Evolutionary conservation across 2,888 invertebrate genomes (phyloP).

Genomic region (Lycia hirtaria): DNA sequence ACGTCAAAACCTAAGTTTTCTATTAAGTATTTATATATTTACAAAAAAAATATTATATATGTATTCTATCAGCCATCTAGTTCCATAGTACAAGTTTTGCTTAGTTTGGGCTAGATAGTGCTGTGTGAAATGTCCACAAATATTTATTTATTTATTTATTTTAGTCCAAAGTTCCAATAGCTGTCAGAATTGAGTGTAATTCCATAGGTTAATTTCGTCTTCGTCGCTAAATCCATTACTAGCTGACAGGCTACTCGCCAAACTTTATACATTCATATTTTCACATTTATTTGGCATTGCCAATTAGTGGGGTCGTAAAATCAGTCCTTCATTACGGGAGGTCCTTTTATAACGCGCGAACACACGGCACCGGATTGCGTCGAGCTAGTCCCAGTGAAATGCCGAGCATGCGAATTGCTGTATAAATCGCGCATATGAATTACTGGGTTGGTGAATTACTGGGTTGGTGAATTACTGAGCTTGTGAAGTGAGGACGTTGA

Average conservation of each 20-base stretch:
- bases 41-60: too few species aligned
- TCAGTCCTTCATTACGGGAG: constrained; percentile 61
- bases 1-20: too few species aligned
- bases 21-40: too few species aligned
- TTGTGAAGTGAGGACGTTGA: too few species aligned
- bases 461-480: background rate
- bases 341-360: constrained; percentile 44
- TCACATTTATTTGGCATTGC: constrained; percentile 72
- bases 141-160: background rate
- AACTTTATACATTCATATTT: constrained; percentile 58
- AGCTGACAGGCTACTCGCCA: constrained; percentile 25
- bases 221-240: constrained; percentile 57
- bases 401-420: background rate
- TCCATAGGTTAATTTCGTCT: constrained; percentile 36
- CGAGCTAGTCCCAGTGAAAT: constrained; percentile 31
- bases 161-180: too few species aligned
- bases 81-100: too few species aligned
- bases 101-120: too few species aligned
- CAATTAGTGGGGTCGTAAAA: constrained; percentile 77
- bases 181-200: constrained; percentile 2
- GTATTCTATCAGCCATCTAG: too few species aligned
- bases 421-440: constrained; percentile 1
- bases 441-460: constrained; percentile 4
- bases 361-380: constrained; percentile 43
- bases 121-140: too few species aligned